Percentiles rank a stretch among this genome's conserved stretches.
Evolutionary conservation across 2,797 vertebrate genomes (phyloP).

Genomic region (Takifugu rubripes): DNA sequence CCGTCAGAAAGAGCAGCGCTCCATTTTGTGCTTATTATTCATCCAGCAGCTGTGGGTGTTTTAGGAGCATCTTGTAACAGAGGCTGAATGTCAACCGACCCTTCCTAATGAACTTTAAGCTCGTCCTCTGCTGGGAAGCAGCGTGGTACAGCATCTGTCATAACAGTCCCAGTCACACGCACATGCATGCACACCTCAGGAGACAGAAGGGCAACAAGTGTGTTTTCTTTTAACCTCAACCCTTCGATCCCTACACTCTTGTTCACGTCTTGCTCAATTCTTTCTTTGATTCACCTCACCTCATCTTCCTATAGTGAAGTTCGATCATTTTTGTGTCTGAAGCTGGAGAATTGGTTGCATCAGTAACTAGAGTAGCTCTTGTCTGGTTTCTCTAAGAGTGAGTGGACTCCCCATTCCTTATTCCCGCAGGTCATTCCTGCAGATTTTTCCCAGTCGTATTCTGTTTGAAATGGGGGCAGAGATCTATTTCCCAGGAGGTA

Average conservation of each 20-base stretch:
- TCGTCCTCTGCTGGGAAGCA: slow-evolving; percentile 59
- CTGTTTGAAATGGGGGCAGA: slow-evolving; percentile 58
- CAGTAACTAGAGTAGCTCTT: slow-evolving; percentile 8
- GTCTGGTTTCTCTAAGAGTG: slow-evolving; percentile 30
- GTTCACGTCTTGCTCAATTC: background rate
- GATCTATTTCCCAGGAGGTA: slow-evolving; percentile 66
- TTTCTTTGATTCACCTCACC: background rate
- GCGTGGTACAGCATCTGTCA: slow-evolving; percentile 68
- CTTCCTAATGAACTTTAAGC: slow-evolving; percentile 54
- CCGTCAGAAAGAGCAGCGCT: slow-evolving; percentile 11
- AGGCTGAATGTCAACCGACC: slow-evolving; percentile 56
- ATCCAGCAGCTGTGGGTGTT: slow-evolving; percentile 44
- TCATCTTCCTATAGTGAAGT: background rate
- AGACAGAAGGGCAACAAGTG: slow-evolving; percentile 46
- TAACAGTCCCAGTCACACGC: slow-evolving; percentile 50
- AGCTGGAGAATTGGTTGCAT: background rate
- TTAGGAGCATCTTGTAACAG: slow-evolving; percentile 50
- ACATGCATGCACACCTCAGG: slow-evolving; percentile 18
- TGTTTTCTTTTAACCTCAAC: slow-evolving; percentile 25
- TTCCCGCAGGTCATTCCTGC: slow-evolving; percentile 54
- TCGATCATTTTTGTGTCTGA: background rate
- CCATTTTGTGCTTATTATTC: slow-evolving; percentile 46
- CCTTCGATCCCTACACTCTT: slow-evolving; percentile 11
- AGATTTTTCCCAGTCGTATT: slow-evolving; percentile 56
- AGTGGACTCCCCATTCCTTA: slow-evolving; percentile 37